Percentiles rank a stretch among this genome's conserved stretches.
Evolutionary conservation across 2,113 vertebrate species (phyloP).

Genomic region (Passer domesticus): DNA sequence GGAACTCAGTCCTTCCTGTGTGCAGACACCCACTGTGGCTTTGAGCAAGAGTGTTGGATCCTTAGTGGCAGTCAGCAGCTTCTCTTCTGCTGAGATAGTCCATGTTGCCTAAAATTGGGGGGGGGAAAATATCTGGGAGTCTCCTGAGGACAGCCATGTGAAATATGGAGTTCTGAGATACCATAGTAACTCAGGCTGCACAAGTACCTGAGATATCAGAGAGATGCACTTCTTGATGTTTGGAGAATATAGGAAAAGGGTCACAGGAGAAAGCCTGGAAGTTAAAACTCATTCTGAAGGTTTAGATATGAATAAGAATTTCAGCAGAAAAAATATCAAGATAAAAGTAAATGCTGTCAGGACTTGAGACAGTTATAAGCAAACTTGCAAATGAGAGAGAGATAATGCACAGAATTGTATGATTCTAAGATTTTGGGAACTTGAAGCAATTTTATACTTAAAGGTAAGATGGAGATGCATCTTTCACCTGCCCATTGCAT

Average conservation of each 20-base stretch:
- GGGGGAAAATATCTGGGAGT: not conserved
- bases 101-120: not conserved
- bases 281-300: slow-evolving; percentile 11
- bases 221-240: not conserved
- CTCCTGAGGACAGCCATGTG: not conserved
- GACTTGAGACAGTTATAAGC: not conserved
- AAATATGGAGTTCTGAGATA: not conserved
- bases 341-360: slow-evolving; percentile 17
- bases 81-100: not conserved
- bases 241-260: not conserved
- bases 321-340: not conserved
- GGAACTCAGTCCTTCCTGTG: not conserved
- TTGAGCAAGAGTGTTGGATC: not conserved
- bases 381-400: slow-evolving; percentile 2
- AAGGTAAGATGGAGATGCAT: not conserved
- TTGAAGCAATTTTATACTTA: not conserved
- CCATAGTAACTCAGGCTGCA: not conserved
- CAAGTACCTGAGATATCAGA: not conserved
- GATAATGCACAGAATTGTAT: not conserved
- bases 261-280: not conserved
- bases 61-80: not conserved
- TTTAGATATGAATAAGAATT: slow-evolving; percentile 6
- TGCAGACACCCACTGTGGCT: not conserved
- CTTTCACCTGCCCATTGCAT: not conserved
- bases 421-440: not conserved